Evolutionary conservation across 2,888 invertebrate genomes (phyloP).

Genomic region (Melanotus villosus): DNA sequence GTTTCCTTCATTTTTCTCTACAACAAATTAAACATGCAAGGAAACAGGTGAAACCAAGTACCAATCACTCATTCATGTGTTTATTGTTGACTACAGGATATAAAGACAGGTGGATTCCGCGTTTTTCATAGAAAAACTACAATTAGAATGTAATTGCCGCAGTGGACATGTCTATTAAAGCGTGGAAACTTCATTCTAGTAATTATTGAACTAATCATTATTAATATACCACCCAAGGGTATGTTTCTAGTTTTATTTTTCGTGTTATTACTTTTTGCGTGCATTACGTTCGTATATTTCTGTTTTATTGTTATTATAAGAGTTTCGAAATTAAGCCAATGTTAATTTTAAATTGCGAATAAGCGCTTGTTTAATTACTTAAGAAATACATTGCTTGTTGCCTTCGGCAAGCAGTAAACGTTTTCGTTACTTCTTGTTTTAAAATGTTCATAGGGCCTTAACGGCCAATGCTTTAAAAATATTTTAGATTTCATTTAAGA

Average conservation of each 20-base stretch:
- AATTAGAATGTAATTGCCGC: slow-evolving; percentile 19
- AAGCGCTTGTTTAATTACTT: too few relatives aligned
- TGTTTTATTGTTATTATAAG: neutral
- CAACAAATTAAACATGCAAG: slow-evolving; percentile 29
- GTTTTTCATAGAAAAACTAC: slow-evolving; percentile 33
- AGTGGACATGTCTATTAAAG: slow-evolving; percentile 25
- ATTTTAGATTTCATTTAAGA: too few relatives aligned
- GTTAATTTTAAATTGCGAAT: too few relatives aligned
- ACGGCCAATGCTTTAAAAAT: too few relatives aligned
- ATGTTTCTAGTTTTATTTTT: neutral
- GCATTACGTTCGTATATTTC: neutral
- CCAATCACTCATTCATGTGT: slow-evolving; percentile 36
- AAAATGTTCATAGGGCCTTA: too few relatives aligned
- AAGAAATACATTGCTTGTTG: too few relatives aligned
- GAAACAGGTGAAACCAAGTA: slow-evolving; percentile 38
- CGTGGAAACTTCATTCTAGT: slow-evolving; percentile 23
- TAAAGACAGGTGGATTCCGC: slow-evolving; percentile 37
- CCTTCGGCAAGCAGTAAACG: too few relatives aligned
- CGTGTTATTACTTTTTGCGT: neutral
- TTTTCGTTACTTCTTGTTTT: too few relatives aligned
- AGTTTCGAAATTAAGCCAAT: too few relatives aligned
- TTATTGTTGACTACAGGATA: slow-evolving; percentile 31
- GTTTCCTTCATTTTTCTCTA: slow-evolving; percentile 7
- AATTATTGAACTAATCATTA: slow-evolving; percentile 26
- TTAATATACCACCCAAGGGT: slow-evolving; percentile 10